phyloP scores from a whole-genome alignment of 2,888 invertebrate genomes.

The Bombylius discolor region DNA sequence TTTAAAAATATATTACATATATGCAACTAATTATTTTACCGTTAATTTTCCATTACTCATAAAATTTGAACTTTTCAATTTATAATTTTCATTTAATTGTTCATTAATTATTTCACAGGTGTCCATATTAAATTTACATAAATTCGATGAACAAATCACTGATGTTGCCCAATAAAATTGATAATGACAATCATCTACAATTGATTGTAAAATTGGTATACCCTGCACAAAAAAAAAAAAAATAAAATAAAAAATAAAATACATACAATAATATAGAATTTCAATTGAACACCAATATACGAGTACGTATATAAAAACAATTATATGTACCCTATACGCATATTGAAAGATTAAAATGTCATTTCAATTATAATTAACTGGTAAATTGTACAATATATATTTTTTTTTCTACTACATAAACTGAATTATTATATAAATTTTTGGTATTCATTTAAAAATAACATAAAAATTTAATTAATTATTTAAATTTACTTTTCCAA shows the following conservation, averaged over 20 bases:
- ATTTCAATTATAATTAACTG: too few relatives aligned
- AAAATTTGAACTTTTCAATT: conserved; percentile 27
- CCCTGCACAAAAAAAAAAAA: conserved; percentile 21
- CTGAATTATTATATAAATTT: too few relatives aligned
- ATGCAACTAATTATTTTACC: conserved; percentile 17
- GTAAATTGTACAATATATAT: too few relatives aligned
- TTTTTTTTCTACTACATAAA: too few relatives aligned
- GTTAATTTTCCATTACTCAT: conserved; percentile 27
- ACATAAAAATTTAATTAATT: too few relatives aligned
- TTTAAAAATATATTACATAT: too few relatives aligned
- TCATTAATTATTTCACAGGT: conserved; percentile 32
- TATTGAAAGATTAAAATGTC: too few relatives aligned
- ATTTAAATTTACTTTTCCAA: conserved; percentile 25
- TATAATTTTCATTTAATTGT: conserved; percentile 24
- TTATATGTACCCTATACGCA: too few relatives aligned
- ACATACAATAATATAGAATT: too few relatives aligned
- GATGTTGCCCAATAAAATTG: conserved; percentile 34
- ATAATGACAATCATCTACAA: conserved; percentile 30
- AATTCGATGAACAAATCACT: conserved; percentile 32
- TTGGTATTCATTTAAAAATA: too few relatives aligned
- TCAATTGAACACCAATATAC: too few relatives aligned
- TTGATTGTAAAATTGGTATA: conserved; percentile 28
- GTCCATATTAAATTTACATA: conserved; percentile 25
- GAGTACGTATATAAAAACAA: too few relatives aligned
- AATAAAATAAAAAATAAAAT: background rate